Evolutionary conservation across 2,888 invertebrate genomes (phyloP).

Genomic region (Oxyscelio sp.): DNA sequence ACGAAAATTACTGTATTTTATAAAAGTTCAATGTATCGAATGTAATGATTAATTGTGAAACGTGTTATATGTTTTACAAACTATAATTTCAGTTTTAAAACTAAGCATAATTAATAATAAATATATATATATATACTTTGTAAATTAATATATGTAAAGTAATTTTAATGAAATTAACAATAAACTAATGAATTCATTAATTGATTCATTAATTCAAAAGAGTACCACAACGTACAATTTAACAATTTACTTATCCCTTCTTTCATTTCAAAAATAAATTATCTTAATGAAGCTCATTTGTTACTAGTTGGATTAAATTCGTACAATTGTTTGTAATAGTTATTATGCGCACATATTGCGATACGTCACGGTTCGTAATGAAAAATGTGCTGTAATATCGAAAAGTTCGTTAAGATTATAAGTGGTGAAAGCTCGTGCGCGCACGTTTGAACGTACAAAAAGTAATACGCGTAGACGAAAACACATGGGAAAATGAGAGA

Average conservation of each 20-base stretch:
- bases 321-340: not conserved
- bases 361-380: constrained; percentile 5
- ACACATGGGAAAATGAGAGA: constrained; percentile 43
- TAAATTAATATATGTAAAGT: too few relatives aligned
- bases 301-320: not conserved
- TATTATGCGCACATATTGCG: not conserved
- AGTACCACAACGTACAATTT: not conserved
- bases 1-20: not conserved
- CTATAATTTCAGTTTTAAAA: too few relatives aligned
- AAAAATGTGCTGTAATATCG: constrained; percentile 36
- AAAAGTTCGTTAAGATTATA: constrained; percentile 66
- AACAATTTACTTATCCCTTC: not conserved
- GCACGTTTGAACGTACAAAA: constrained; percentile 33
- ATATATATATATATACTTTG: too few relatives aligned
- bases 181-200: too few relatives aligned
- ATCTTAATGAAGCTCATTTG: not conserved
- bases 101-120: too few relatives aligned
- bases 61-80: too few relatives aligned
- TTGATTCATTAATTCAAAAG: not conserved
- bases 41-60: too few relatives aligned
- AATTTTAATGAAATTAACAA: too few relatives aligned
- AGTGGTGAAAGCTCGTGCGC: constrained; percentile 24
- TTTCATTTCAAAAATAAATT: not conserved
- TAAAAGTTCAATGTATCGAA: not conserved
- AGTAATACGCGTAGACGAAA: constrained; percentile 25